These are phyloP conservation scores for Corythaeola cristata DNA, from an alignment of 2,113 vertebrate species.

Conservation along the genomic window DNA sequence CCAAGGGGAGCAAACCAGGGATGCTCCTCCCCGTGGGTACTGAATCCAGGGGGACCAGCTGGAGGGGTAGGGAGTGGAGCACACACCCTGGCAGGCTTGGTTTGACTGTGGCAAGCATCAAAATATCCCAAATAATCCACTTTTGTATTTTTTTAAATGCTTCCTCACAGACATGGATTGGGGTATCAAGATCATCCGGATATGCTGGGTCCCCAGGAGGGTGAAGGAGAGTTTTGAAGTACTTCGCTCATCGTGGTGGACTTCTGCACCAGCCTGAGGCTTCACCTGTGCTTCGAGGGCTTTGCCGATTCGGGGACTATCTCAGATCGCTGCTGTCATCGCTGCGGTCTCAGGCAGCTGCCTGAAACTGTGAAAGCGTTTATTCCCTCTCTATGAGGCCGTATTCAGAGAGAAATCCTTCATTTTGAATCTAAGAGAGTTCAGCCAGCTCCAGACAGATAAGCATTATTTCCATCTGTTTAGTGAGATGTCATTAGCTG, in stretches of 20 bases:
- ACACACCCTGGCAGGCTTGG: background rate
- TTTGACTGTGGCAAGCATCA: background rate
- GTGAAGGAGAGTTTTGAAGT: background rate
- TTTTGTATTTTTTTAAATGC: background rate
- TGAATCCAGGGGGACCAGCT: rapidly evolving
- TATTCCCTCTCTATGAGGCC: background rate
- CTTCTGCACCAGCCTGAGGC: background rate
- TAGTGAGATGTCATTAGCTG: background rate
- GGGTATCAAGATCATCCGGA: background rate
- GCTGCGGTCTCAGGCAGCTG: background rate
- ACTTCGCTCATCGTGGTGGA: background rate
- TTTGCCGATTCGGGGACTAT: background rate
- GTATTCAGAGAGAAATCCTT: background rate
- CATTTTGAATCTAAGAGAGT: background rate
- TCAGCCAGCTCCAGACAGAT: background rate
- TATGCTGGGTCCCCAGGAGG: background rate
- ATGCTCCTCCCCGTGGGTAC: rapidly evolving
- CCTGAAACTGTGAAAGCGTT: background rate
- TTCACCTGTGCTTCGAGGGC: background rate
- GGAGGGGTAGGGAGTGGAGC: background rate
- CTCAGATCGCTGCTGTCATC: background rate
- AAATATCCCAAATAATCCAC: background rate
- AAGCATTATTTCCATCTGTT: background rate
- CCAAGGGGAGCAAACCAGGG: background rate
- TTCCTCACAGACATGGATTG: rapidly evolving